Percentiles rank a stretch among this genome's conserved stretches.
phyloP scores from a whole-genome alignment of 2,797 vertebrate genomes.

The Lacerta bilineata region DNA sequence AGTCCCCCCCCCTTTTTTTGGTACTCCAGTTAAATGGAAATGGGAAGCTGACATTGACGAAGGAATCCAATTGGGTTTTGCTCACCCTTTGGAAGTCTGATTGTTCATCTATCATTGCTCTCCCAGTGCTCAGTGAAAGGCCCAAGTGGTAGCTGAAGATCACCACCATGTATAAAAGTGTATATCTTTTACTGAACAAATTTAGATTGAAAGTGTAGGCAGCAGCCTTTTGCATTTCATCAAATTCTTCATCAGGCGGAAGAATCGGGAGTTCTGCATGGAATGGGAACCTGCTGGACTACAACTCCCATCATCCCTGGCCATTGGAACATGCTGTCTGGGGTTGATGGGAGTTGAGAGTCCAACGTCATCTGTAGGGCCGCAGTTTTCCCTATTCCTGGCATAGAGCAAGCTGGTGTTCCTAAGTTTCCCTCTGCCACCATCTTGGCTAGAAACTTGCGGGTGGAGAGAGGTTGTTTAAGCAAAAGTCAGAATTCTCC shows the following conservation, averaged over 20 bases:
- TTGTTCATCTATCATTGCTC: not conserved
- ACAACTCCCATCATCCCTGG: no score
- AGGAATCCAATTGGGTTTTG: constrained; percentile 7
- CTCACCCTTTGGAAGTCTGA: not conserved
- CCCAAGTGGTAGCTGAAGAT: not conserved
- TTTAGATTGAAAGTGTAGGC: not conserved
- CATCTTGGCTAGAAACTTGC: not conserved
- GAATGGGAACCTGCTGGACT: no score
- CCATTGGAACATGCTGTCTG: no score
- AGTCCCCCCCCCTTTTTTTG: not conserved
- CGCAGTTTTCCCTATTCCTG: no score
- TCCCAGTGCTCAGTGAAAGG: not conserved
- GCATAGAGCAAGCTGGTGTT: not conserved
- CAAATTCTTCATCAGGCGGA: not conserved
- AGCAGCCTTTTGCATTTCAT: constrained; percentile 1
- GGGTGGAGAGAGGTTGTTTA: not conserved
- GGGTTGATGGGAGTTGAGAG: no score
- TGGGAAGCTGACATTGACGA: not conserved
- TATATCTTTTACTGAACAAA: not conserved
- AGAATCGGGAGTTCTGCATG: not conserved
- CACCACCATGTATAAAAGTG: not conserved
- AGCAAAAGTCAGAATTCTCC: not conserved
- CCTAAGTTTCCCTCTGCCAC: not conserved
- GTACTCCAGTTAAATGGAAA: not conserved
- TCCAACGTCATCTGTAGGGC: no score